Percentiles rank a stretch among this genome's conserved stretches.
Conservation (phyloP, 2,113 vertebrate genomes). For the Aegypius monachus region DNA sequence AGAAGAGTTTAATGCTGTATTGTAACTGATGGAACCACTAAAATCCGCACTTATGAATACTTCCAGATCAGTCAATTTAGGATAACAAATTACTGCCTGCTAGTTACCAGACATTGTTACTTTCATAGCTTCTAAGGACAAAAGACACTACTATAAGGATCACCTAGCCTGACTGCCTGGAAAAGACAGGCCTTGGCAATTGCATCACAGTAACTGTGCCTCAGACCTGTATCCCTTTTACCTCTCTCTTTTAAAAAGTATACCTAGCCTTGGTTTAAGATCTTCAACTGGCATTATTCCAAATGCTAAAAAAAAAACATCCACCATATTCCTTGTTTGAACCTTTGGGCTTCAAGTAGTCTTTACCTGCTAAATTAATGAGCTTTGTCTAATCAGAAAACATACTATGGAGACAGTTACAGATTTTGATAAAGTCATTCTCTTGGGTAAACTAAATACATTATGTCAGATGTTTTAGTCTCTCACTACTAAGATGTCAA, state of each 20-base stretch:
- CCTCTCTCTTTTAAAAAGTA: background rate
- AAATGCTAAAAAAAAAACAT: background rate
- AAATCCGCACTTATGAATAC: background rate
- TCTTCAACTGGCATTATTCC: background rate
- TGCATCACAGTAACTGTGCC: background rate
- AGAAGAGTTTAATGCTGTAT: background rate
- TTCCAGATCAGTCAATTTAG: background rate
- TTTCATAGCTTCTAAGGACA: background rate
- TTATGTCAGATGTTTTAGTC: background rate
- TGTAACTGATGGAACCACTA: background rate
- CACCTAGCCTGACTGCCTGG: background rate
- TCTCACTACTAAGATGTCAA: background rate
- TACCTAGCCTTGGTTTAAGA: background rate
- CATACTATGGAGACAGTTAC: background rate
- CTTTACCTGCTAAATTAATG: background rate
- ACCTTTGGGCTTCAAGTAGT: background rate
- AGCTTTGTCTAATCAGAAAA: background rate
- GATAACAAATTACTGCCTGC: background rate
- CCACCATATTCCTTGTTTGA: background rate
- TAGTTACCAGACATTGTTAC: background rate
- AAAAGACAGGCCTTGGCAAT: background rate
- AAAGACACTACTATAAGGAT: background rate
- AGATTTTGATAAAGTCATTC: background rate
- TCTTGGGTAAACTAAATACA: background rate
- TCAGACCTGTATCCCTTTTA: background rate